Conservation (phyloP, 2,113 vertebrate genomes). For the Oryzias woworae region DNA sequence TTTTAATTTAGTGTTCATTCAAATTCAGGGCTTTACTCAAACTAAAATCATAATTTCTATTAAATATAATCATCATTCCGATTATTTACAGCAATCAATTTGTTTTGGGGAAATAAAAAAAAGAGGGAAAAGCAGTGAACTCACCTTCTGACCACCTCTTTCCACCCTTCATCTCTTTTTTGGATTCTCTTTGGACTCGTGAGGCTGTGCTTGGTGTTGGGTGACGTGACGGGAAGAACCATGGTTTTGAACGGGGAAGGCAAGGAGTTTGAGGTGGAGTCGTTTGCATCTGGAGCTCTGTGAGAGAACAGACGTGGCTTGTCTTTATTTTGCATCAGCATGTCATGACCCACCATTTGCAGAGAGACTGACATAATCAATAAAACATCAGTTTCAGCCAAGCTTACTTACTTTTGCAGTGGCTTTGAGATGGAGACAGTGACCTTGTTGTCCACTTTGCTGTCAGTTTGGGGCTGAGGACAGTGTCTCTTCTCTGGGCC, state of each 20-base stretch:
- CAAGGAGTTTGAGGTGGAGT: slow-evolving; percentile 82
- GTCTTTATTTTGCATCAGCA: background rate
- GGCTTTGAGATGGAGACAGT: slow-evolving; percentile 87
- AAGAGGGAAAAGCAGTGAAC: background rate
- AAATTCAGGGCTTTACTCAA: too few relatives aligned
- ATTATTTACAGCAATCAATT: too few relatives aligned
- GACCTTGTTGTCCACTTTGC: slow-evolving; percentile 86
- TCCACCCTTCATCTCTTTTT: slow-evolving; percentile 99
- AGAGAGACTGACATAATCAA: too few relatives aligned
- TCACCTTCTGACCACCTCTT: slow-evolving; percentile 96
- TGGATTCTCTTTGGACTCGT: slow-evolving; percentile 96
- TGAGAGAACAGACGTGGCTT: slow-evolving; percentile 5
- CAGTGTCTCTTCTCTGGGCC: slow-evolving; percentile 84
- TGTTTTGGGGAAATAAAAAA: background rate
- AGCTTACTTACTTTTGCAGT: slow-evolving; percentile 76
- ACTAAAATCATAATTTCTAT: too few relatives aligned
- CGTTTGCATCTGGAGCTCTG: slow-evolving; percentile 85
- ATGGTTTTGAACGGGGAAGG: slow-evolving; percentile 88
- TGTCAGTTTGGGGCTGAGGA: slow-evolving; percentile 77
- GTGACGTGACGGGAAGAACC: slow-evolving; percentile 87
- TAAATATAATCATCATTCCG: too few relatives aligned
- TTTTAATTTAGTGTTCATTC: too few relatives aligned
- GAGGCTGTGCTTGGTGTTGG: slow-evolving; percentile 93
- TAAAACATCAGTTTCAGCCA: background rate
- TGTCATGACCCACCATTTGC: too few relatives aligned